Evolutionary conservation across 1,140 invertebrate genomes (phyloP).

Genomic region (Drosophila bocqueti): DNA sequence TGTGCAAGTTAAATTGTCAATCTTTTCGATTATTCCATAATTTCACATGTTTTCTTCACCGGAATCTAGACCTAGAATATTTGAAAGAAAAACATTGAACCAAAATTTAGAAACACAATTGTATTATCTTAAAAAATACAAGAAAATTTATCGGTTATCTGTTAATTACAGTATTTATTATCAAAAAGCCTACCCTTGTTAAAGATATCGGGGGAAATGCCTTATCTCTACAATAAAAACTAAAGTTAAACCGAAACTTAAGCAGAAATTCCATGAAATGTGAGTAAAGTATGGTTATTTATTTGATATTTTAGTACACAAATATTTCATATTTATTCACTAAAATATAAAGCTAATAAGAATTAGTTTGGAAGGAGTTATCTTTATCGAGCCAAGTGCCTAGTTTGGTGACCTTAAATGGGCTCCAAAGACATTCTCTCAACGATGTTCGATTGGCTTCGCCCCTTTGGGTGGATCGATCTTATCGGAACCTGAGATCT

Average conservation of each 20-base stretch:
- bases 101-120: too few species aligned
- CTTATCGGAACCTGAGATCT: constrained; percentile 20
- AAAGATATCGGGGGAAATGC: background rate
- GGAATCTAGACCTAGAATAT: too few species aligned
- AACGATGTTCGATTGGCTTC: background rate
- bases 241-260: background rate
- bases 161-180: background rate
- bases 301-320: background rate
- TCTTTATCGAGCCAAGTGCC: too few species aligned
- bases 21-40: too few species aligned
- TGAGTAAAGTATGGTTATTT: background rate
- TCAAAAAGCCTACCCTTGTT: background rate
- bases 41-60: too few species aligned
- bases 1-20: too few species aligned
- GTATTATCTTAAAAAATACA: background rate
- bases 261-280: background rate
- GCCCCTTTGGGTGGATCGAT: constrained; percentile 22
- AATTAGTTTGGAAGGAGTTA: background rate
- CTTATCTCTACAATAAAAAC: background rate
- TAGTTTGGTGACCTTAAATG: constrained; percentile 7
- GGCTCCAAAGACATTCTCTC: constrained; percentile 3
- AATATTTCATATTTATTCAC: background rate
- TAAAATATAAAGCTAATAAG: background rate
- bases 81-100: too few species aligned
- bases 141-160: background rate